Evolutionary conservation across 2,888 invertebrate species (phyloP).

Genomic region (Neoaliturus tenellus): DNA sequence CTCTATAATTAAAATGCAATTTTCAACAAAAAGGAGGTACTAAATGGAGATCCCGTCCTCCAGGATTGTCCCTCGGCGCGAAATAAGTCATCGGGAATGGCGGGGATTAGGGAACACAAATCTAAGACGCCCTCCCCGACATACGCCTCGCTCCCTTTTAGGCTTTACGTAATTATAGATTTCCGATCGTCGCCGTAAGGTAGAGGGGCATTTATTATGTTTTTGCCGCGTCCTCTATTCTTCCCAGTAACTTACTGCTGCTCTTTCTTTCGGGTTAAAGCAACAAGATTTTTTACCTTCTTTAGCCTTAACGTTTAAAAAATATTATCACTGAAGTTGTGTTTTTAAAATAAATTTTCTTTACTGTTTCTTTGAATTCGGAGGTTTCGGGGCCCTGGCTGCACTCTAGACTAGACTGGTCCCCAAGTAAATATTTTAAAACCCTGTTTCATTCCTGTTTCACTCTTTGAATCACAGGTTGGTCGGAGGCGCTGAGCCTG

Average conservation of each 20-base stretch:
- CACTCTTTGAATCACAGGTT: too few relatives aligned
- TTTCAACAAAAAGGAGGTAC: constrained; percentile 53
- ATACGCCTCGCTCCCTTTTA: constrained; percentile 41
- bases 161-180: constrained; percentile 50
- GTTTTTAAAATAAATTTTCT: too few relatives aligned
- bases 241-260: constrained; percentile 25
- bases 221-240: constrained; percentile 47
- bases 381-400: too few relatives aligned
- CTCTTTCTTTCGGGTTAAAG: constrained; percentile 19
- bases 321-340: too few relatives aligned
- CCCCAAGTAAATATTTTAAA: too few relatives aligned
- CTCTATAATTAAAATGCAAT: constrained; percentile 59
- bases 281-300: constrained; percentile 11
- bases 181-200: constrained; percentile 50
- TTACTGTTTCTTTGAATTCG: too few relatives aligned
- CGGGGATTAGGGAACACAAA: constrained; percentile 57
- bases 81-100: constrained; percentile 62
- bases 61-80: constrained; percentile 46
- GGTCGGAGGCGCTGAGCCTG: too few relatives aligned
- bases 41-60: constrained; percentile 46
- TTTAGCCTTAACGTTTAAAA: too few relatives aligned
- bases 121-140: constrained; percentile 52
- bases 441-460: too few relatives aligned
- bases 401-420: too few relatives aligned
- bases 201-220: constrained; percentile 49